Percentiles rank a stretch among this genome's conserved stretches.
These are phyloP conservation scores for Drosophila subobscura DNA, from an alignment of 1,140 invertebrate genomes.

Conservation along the genomic window DNA sequence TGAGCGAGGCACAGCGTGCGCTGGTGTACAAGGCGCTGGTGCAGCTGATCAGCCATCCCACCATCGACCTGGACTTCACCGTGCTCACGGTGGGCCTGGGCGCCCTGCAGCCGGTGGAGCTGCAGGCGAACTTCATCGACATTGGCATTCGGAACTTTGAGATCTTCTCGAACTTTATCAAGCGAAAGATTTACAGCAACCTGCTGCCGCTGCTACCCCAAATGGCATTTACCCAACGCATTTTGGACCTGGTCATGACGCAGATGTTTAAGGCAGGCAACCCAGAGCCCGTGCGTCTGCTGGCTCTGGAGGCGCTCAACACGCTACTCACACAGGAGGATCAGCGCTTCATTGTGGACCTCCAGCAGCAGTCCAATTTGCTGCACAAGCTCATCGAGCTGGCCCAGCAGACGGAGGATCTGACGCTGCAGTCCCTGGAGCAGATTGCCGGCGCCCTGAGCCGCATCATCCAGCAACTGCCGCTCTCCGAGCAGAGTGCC, in stretches of 20 bases:
- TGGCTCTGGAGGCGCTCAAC: slow-evolving; percentile 69
- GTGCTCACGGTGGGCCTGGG: slow-evolving; percentile 55
- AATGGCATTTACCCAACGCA: slow-evolving; percentile 70
- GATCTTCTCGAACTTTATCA: slow-evolving; percentile 68
- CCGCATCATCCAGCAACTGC: slow-evolving; percentile 63
- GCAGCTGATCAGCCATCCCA: slow-evolving; percentile 62
- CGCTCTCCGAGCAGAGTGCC: slow-evolving; percentile 71
- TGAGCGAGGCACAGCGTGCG: slow-evolving; percentile 69
- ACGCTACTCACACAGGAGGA: slow-evolving; percentile 59
- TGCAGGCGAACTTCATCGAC: slow-evolving; percentile 74
- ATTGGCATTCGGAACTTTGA: slow-evolving; percentile 65
- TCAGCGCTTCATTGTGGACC: slow-evolving; percentile 59
- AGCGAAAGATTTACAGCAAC: slow-evolving; percentile 70
- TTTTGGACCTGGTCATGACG: slow-evolving; percentile 67
- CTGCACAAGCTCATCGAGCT: slow-evolving; percentile 68
- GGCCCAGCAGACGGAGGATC: slow-evolving; percentile 25
- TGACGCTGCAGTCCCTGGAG: slow-evolving; percentile 51
- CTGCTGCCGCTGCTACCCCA: slow-evolving; percentile 65
- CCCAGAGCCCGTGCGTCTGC: slow-evolving; percentile 35
- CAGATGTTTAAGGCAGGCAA: slow-evolving; percentile 48
- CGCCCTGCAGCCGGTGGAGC: slow-evolving; percentile 69
- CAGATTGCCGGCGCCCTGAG: slow-evolving; percentile 61
- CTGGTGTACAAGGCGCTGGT: slow-evolving; percentile 70
- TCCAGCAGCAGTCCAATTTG: slow-evolving; percentile 71
- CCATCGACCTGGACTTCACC: slow-evolving; percentile 69